Evolutionary conservation across 1,140 invertebrate species (phyloP), one percentile per base, ranked within the genome.

Genomic region (Cydia pomonella): DNA sequence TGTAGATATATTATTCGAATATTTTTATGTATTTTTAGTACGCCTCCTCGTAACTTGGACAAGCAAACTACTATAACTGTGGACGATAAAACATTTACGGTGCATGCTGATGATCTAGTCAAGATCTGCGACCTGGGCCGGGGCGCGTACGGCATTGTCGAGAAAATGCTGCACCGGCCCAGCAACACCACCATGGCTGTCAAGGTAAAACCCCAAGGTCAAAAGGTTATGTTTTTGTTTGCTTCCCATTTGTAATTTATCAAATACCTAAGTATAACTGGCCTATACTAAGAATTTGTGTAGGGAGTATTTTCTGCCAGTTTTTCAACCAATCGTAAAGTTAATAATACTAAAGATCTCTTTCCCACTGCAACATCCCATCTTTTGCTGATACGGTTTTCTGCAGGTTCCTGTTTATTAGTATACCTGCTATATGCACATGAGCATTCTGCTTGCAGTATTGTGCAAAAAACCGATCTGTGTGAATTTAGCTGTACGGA

Each of bases 111-210:
- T 94, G 97, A 97, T 90, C 93, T 98, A 80, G 96, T 96, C 83
- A 97, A 96, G 88, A 96, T 97, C 73, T 96, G 97, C 86, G 97
- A 98, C 90, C 95, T 99, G 77, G 99, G 98, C 3, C 95, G 97
- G 79, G 99, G 98, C 12, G 98, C 98, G 13, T 99, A 99, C 94
- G 98, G 98, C 4, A 96, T 98, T 88, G 98, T 99, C 5, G 97
- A 99, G 83, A 99, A 99, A 94, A 99, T 99, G 97, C 94, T 95
- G 74, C 98, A 99, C 89, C 96, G 96, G 84, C 96, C 96, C 77
- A 98, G 97, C 82, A 95, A 96, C 73, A 97, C 97, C 73, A 96
- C 97, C 66, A 98, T 99, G 96, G 99, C 98, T 79, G 98, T 99
- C 0, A 99, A 99, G 95, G 97, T 98, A 94, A 92, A 73, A 27